A percentile compares a stretch with the other conserved stretches of the same genome.
phyloP scores from a whole-genome alignment of 2,113 vertebrate species.

The Nanger granti region DNA sequence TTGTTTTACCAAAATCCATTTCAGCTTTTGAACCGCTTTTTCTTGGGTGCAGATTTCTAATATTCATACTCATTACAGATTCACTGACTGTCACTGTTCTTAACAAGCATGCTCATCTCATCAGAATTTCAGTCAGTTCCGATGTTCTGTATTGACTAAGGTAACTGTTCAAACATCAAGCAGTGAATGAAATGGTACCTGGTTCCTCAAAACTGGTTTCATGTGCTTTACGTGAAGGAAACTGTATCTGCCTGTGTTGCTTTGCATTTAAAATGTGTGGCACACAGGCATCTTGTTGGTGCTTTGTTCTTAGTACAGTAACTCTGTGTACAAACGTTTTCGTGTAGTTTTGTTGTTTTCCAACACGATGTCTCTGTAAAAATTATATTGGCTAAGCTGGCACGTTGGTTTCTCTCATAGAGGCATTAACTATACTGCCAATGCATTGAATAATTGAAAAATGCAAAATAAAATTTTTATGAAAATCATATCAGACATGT shows the following conservation, averaged over 20 bases:
- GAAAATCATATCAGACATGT: slow-evolving; percentile 78
- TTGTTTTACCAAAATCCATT: slow-evolving; percentile 58
- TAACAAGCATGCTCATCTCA: slow-evolving; percentile 83
- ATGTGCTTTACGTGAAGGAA: slow-evolving; percentile 85
- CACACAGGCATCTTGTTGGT: slow-evolving; percentile 88
- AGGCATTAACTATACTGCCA: slow-evolving; percentile 84
- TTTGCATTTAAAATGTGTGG: slow-evolving; percentile 91
- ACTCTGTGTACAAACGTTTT: slow-evolving; percentile 93
- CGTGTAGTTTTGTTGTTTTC: slow-evolving; percentile 95
- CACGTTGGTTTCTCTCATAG: slow-evolving; percentile 81
- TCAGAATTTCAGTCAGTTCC: slow-evolving; percentile 83
- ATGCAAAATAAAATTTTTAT: slow-evolving; percentile 86
- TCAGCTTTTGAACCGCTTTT: slow-evolving; percentile 56
- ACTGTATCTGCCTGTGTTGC: slow-evolving; percentile 85
- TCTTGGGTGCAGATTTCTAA: slow-evolving; percentile 64
- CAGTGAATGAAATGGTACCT: slow-evolving; percentile 85
- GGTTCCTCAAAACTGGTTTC: slow-evolving; percentile 80
- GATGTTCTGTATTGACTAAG: slow-evolving; percentile 84
- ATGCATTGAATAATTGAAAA: slow-evolving; percentile 86
- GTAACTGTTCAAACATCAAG: slow-evolving; percentile 82
- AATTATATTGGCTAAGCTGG: slow-evolving; percentile 90
- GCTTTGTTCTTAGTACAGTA: slow-evolving; percentile 90
- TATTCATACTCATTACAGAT: slow-evolving; percentile 70
- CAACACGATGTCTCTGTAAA: slow-evolving; percentile 94
- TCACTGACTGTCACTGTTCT: slow-evolving; percentile 80